These are phyloP conservation scores for Pollachius pollachius DNA, from an alignment of 2,113 vertebrate genomes.

Conservation along the genomic window DNA sequence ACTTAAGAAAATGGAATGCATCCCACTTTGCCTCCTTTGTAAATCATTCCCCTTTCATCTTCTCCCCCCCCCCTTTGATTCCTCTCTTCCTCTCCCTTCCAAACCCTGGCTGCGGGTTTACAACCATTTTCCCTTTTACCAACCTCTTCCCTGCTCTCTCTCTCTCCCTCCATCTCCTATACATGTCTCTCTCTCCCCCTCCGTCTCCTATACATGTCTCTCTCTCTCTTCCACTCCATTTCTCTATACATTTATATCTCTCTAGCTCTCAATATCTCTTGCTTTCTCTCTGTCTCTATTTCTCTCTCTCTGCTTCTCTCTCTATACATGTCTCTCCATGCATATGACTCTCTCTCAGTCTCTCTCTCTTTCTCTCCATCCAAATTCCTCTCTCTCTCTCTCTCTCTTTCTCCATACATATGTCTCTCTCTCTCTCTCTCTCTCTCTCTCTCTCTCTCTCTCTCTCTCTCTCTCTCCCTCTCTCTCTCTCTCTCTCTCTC, in stretches of 20 bases:
- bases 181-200: too few relatives aligned
- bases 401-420: slow-evolving; percentile 5
- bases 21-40: slow-evolving; percentile 20
- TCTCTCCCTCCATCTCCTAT: too few relatives aligned
- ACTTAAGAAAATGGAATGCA: slow-evolving; percentile 17
- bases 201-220: too few relatives aligned
- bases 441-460: slow-evolving; percentile 20
- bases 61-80: slow-evolving; percentile 14
- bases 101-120: slow-evolving; percentile 2
- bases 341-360: slow-evolving; percentile 12
- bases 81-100: slow-evolving; percentile 1
- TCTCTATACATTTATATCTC: neutral
- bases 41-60: slow-evolving; percentile 21
- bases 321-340: too few relatives aligned
- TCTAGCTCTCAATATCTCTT: too few relatives aligned
- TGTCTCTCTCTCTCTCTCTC: too few relatives aligned
- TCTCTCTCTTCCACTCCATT: too few relatives aligned
- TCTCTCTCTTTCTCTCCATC: neutral
- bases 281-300: slow-evolving; percentile 17
- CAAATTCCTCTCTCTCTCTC: neutral
- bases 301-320: neutral
- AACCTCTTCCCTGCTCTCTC: too few relatives aligned
- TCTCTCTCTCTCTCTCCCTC: neutral
- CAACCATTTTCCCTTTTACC: neutral
- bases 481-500: neutral